Evolutionary conservation across 2,888 invertebrate genomes (phyloP).

Genomic region (Dexiosoma caninum): DNA sequence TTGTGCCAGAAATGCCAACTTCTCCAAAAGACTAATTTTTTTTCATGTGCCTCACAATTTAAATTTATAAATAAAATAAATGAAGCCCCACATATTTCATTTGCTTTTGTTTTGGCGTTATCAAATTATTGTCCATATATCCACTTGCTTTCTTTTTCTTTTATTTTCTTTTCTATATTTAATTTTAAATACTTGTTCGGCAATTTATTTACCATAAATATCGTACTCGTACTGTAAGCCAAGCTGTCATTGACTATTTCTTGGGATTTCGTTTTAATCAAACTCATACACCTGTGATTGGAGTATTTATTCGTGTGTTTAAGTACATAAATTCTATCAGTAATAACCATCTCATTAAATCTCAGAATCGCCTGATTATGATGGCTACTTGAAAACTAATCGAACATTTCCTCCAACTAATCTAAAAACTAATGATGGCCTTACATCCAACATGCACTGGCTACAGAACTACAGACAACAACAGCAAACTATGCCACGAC

Average conservation of each 20-base stretch:
- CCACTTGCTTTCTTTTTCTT: no score
- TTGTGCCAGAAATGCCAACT: no score
- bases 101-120: neutral
- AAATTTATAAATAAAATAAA: neutral
- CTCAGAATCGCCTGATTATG: slow-evolving; percentile 56
- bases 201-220: neutral
- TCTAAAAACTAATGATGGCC: slow-evolving; percentile 59
- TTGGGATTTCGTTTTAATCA: slow-evolving; percentile 26
- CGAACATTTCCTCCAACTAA: slow-evolving; percentile 64
- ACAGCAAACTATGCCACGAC: slow-evolving; percentile 1
- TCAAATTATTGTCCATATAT: neutral
- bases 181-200: neutral
- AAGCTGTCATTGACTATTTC: slow-evolving; percentile 46
- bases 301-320: neutral
- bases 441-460: slow-evolving; percentile 46
- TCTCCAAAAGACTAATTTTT: neutral
- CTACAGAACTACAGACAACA: neutral
- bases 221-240: slow-evolving; percentile 13
- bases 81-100: no score
- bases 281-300: neutral
- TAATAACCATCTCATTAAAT: slow-evolving; percentile 58
- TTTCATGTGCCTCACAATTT: neutral
- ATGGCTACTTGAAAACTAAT: slow-evolving; percentile 59
- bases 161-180: neutral
- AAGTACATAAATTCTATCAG: slow-evolving; percentile 15